These are phyloP conservation scores for Ypsolopha sequella DNA, from an alignment of 2,888 invertebrate species.

Conservation along the genomic window DNA sequence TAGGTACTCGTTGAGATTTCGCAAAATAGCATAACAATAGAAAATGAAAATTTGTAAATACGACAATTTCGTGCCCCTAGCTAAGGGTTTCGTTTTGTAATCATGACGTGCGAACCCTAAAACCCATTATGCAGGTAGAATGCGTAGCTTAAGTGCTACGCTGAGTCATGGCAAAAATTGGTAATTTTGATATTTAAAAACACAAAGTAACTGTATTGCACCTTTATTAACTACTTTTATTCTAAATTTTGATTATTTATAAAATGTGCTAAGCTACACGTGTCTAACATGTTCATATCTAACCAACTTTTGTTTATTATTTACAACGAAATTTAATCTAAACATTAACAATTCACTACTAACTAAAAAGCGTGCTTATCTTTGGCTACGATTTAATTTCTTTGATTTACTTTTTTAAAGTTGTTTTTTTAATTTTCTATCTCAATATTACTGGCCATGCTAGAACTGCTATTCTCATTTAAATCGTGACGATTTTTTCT, in stretches of 20 bases:
- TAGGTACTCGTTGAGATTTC: too few species aligned
- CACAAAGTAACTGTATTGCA: conserved; percentile 35
- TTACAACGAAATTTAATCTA: conserved; percentile 15
- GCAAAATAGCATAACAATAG: too few species aligned
- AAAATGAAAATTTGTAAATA: too few species aligned
- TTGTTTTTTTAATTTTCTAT: conserved; percentile 45
- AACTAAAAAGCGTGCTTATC: conserved; percentile 17
- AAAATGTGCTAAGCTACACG: conserved; percentile 35
- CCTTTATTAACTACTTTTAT: conserved; percentile 39
- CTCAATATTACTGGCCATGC: conserved; percentile 66
- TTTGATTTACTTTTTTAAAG: conserved; percentile 15
- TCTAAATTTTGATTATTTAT: conserved; percentile 55
- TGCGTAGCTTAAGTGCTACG: too few species aligned
- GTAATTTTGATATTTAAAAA: conserved; percentile 2
- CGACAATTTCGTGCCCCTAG: too few species aligned
- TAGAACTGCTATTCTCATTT: conserved; percentile 60
- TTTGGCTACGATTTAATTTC: conserved; percentile 27
- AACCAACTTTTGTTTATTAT: conserved; percentile 20
- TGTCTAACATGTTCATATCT: conserved; percentile 17
- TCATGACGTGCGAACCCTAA: too few species aligned
- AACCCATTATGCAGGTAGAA: too few species aligned
- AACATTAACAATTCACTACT: conserved; percentile 34
- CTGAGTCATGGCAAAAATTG: too few species aligned
- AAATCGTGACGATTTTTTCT: conserved; percentile 33
- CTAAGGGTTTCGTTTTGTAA: too few species aligned